A percentile compares a stretch with the other conserved stretches of the same genome.
These are phyloP conservation scores for Hemichromis elongatus DNA, from an alignment of 2,113 vertebrate genomes.

Conservation along the genomic window DNA sequence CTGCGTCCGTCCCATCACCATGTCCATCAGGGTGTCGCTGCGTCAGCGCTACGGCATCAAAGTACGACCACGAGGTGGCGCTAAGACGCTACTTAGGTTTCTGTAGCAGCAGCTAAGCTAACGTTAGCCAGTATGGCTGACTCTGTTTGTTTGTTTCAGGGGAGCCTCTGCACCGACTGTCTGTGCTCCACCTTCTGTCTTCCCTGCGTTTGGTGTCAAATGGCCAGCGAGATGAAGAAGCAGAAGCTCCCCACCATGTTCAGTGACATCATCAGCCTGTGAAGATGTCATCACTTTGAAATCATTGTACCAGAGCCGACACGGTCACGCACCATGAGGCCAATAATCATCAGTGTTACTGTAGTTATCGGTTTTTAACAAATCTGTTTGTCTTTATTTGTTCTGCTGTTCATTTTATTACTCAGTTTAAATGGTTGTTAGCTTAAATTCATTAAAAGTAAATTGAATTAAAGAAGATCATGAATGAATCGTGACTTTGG, in stretches of 20 bases:
- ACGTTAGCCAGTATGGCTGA: background rate
- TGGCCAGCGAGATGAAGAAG: constrained; percentile 38
- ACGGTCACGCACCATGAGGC: accelerated
- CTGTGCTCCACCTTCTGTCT: constrained; percentile 22
- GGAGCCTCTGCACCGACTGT: constrained; percentile 39
- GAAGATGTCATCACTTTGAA: background rate
- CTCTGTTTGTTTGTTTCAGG: constrained; percentile 4
- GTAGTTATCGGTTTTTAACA: background rate
- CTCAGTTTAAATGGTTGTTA: background rate
- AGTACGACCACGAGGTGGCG: background rate
- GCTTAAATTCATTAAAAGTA: background rate
- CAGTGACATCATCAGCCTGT: constrained; percentile 8
- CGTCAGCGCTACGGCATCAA: constrained; percentile 23
- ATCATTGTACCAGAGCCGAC: background rate
- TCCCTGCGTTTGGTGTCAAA: constrained; percentile 49
- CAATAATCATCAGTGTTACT: background rate
- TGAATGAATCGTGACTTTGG: background rate
- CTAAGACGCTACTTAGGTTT: background rate
- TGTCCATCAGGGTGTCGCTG: constrained; percentile 48
- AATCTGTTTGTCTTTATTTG: background rate
- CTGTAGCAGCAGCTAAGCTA: background rate
- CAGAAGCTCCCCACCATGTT: background rate
- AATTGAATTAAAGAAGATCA: background rate
- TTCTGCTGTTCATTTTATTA: background rate
- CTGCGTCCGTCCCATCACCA: constrained; percentile 18